Base-by-base conservation (phyloP, 2,797 vertebrate genomes). In the Macrochelys suwanniensis region DNA sequence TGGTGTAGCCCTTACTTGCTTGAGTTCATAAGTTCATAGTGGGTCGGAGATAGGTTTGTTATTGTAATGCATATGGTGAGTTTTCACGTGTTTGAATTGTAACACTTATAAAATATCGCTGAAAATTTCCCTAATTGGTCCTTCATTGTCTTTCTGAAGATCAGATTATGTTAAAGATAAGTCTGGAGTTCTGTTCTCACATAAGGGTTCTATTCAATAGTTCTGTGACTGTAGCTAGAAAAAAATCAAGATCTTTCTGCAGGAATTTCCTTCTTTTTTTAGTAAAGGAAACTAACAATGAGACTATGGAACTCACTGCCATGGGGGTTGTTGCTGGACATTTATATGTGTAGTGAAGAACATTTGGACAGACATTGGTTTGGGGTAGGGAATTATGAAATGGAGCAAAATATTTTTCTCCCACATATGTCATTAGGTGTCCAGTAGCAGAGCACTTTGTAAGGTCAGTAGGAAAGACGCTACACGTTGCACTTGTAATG, bases 31-130 rank as follows among this genome's bases (percentile, higher is more conserved):
- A n/a, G 8, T 59, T 37, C 47, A 1, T 0, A 23, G n/a, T 50
- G 9, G 17, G 37, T 31, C 2, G 0, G 9, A 0, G 1, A 71
- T 37, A 37, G 10, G 21, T 3, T 42, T 71, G n/a, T 71, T 42
- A 42, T 71, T 71, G n/a, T 37, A 71, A 71, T 11, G 19, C 37
- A 23, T 19, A 71, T 71, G 19, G 65, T 71, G 19, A 71, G 21
- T 71, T 37, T 71, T 71, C 19, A 71, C 5, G 2, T 37, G n/a
- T n/a, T 11, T 71, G 65, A 42, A 71, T 37, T 42, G 10, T 71
- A 71, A 42, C 65, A 71, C 15, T 65, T 65, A 65, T 7, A 65
- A 16, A 33, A 65, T 65, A 65, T 17, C 4, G 15, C 61, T 65
- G 61, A 31, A 65, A 65, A 65, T 16, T 33, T n/a, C 31, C 6